Conservation (phyloP, 1,140 invertebrate species). For the Drosophila sulfurigaster region DNA sequence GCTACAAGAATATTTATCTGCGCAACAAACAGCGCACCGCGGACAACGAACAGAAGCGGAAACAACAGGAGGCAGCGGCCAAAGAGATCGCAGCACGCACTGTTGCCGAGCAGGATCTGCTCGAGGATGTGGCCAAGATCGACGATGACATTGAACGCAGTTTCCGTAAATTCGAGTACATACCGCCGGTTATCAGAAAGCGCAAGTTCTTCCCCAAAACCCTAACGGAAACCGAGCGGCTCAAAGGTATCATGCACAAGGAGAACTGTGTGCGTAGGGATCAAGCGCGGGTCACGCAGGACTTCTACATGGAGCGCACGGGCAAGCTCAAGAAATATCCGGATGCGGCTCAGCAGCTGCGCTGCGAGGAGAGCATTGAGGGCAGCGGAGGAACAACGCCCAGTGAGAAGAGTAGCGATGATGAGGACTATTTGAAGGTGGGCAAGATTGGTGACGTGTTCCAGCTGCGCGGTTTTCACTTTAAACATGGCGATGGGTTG, state of each 20-base stretch:
- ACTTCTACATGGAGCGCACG: constrained; percentile 63
- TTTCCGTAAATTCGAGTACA: constrained; percentile 61
- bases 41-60: constrained; percentile 18
- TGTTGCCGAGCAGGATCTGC: constrained; percentile 64
- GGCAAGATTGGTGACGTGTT: constrained; percentile 70
- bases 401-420: constrained; percentile 75
- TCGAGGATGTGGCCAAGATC: constrained; percentile 56
- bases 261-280: constrained; percentile 66
- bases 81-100: constrained; percentile 53
- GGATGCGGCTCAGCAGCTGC: constrained; percentile 59
- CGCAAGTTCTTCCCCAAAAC: constrained; percentile 73
- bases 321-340: constrained; percentile 65
- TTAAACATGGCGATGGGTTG: constrained; percentile 69
- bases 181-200: constrained; percentile 58
- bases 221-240: constrained; percentile 66
- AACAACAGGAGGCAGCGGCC: constrained; percentile 35
- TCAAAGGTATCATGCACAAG: constrained; percentile 67
- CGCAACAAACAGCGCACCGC: constrained; percentile 50
- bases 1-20: constrained; percentile 75
- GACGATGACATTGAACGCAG: constrained; percentile 73
- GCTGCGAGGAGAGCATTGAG: constrained; percentile 54
- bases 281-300: constrained; percentile 57
- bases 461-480: constrained; percentile 76
- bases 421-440: constrained; percentile 78
- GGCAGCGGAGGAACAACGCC: constrained; percentile 58